Percentiles rank a stretch among this genome's conserved stretches.
phyloP scores from a whole-genome alignment of 2,113 vertebrate genomes.

The Nothobranchius furzeri region DNA sequence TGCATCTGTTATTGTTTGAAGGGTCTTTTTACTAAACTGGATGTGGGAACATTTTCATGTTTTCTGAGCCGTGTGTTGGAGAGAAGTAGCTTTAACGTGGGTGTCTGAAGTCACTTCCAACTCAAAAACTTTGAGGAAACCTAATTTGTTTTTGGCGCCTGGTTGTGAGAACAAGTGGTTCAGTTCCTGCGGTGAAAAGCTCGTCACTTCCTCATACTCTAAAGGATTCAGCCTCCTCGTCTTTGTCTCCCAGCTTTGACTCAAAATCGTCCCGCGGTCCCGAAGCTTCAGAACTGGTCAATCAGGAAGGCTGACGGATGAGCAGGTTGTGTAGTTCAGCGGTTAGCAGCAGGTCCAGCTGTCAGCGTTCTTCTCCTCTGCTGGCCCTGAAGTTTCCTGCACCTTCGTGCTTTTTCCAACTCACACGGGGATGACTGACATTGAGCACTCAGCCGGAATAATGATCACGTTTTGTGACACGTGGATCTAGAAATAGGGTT shows the following conservation, averaged over 20 bases:
- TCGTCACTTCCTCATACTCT: background rate
- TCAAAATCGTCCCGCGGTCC: no score
- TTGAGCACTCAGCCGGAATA: slow-evolving; percentile 21
- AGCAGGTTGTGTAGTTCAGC: slow-evolving; percentile 22
- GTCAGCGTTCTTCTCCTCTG: slow-evolving; percentile 15
- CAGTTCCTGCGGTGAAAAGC: background rate
- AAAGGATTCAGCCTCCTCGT: background rate
- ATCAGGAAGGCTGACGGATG: slow-evolving; percentile 26
- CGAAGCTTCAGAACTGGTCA: background rate
- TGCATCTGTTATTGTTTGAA: background rate
- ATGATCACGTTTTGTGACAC: slow-evolving; percentile 39
- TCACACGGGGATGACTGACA: slow-evolving; percentile 39
- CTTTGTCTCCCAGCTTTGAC: background rate
- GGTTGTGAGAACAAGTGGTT: background rate
- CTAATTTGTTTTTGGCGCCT: background rate
- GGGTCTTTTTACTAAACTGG: background rate
- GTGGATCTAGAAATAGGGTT: slow-evolving; percentile 55
- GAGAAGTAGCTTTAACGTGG: no score
- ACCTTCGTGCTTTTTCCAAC: slow-evolving; percentile 25
- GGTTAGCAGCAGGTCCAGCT: slow-evolving; percentile 34
- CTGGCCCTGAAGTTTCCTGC: slow-evolving; percentile 21
- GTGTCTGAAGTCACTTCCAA: background rate
- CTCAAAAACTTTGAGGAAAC: background rate
- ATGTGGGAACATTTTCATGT: background rate
- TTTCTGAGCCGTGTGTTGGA: background rate